Evolutionary conservation across 2,113 vertebrate species (phyloP).

Genomic region (Mus musculus): DNA sequence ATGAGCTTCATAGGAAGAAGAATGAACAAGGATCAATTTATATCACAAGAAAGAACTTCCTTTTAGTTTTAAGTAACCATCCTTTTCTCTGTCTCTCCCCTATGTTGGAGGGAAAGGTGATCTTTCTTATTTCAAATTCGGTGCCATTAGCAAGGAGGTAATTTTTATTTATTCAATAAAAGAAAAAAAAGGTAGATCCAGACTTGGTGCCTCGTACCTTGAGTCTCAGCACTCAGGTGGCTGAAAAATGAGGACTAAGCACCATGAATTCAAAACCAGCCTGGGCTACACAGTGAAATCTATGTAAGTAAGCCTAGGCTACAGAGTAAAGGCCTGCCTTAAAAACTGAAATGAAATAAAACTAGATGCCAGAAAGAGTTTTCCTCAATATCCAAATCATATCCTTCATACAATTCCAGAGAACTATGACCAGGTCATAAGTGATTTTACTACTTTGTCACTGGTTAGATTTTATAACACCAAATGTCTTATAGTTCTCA

Average conservation of each 20-base stretch:
- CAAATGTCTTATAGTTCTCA: slow-evolving; percentile 84
- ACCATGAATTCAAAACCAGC: neutral
- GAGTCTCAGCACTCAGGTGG: neutral
- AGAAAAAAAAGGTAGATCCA: slow-evolving; percentile 60
- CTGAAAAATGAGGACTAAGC: neutral
- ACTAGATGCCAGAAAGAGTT: slow-evolving; percentile 49
- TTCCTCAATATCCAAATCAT: slow-evolving; percentile 65
- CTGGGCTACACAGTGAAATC: neutral
- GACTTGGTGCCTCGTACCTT: neutral
- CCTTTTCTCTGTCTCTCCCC: slow-evolving; percentile 13
- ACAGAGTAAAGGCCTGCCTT: neutral
- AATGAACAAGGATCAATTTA: neutral
- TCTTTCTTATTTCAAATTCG: slow-evolving; percentile 62
- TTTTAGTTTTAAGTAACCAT: neutral
- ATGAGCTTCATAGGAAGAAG: slow-evolving; percentile 67
- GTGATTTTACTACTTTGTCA: slow-evolving; percentile 78
- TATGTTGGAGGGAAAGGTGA: neutral
- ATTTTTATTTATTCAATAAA: slow-evolving; percentile 48
- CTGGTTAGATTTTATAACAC: slow-evolving; percentile 87
- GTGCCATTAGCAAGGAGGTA: slow-evolving; percentile 47
- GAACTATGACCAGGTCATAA: slow-evolving; percentile 77
- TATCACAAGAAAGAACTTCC: slow-evolving; percentile 36
- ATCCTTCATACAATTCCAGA: slow-evolving; percentile 66
- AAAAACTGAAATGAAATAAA: slow-evolving; percentile 49
- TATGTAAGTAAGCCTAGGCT: neutral